These are phyloP conservation scores for Lathronympha strigana DNA, from an alignment of 2,888 invertebrate genomes.

Conservation along the genomic window DNA sequence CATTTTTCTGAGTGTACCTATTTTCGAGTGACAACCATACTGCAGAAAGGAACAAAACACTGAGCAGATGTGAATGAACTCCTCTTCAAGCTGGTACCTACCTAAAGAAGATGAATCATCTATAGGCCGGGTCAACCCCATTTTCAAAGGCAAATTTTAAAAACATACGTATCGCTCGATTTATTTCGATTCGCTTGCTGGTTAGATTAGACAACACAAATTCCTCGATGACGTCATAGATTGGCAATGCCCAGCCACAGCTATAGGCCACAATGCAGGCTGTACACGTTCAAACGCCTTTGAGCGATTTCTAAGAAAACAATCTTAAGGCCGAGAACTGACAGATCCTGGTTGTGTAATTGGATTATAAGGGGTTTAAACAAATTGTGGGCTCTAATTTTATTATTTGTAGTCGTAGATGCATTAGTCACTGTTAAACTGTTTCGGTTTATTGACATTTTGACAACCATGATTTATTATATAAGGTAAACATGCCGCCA, in stretches of 20 bases:
- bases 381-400: neutral
- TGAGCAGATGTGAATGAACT: no score
- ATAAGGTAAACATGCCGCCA: no score
- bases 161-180: neutral
- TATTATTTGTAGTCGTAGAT: neutral
- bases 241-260: conserved; percentile 20
- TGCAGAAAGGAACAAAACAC: no score
- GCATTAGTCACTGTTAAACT: no score
- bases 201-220: conserved; percentile 11
- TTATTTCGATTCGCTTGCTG: neutral
- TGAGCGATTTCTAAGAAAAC: conserved; percentile 36
- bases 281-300: conserved; percentile 30
- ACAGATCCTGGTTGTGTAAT: conserved; percentile 33
- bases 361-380: conserved; percentile 2
- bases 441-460: neutral
- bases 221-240: conserved; percentile 33
- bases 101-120: no score
- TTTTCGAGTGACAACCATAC: no score
- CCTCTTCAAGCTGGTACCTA: no score
- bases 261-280: conserved; percentile 7
- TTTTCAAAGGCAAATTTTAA: neutral
- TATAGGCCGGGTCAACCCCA: no score
- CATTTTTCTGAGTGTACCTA: no score
- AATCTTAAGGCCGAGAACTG: conserved; percentile 18
- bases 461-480: neutral